Evolutionary conservation across 2,113 vertebrate genomes (phyloP).

Genomic region (Aphelocoma coerulescens): DNA sequence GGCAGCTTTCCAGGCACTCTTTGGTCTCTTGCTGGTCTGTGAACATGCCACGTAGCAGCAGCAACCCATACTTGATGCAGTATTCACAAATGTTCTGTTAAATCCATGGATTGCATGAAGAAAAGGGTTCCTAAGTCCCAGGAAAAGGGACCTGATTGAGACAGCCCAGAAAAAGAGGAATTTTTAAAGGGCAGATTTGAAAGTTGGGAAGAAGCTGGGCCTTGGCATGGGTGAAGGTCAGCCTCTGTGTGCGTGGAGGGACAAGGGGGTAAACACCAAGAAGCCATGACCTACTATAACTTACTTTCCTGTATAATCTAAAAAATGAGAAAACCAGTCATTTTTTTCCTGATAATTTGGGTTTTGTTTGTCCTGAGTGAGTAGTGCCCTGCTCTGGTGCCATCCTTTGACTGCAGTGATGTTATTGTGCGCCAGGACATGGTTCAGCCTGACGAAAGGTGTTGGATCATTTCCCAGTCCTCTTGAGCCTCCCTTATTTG

Average conservation of each 20-base stretch:
- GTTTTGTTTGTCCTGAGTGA: background rate
- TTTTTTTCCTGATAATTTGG: background rate
- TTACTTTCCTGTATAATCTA: background rate
- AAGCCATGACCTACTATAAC: background rate
- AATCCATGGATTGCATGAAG: background rate
- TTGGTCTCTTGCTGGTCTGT: background rate
- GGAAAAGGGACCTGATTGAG: background rate
- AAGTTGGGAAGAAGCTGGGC: background rate
- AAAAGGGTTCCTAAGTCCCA: background rate
- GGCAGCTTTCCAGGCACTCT: background rate
- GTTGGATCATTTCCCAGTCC: background rate
- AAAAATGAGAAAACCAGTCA: background rate
- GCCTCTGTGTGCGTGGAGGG: too few relatives aligned
- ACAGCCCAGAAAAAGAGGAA: background rate
- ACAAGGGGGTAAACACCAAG: background rate
- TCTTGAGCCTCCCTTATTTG: background rate
- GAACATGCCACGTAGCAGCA: background rate
- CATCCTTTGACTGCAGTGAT: background rate
- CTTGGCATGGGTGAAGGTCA: background rate
- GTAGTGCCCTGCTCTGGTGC: background rate
- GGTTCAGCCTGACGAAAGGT: background rate
- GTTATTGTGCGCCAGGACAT: accelerated
- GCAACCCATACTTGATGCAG: background rate
- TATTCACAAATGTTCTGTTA: background rate
- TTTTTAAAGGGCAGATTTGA: background rate